Percentiles rank a stretch among this genome's conserved stretches.
Conservation (phyloP, 2,113 vertebrate genomes). For the Haplochromis burtoni region DNA sequence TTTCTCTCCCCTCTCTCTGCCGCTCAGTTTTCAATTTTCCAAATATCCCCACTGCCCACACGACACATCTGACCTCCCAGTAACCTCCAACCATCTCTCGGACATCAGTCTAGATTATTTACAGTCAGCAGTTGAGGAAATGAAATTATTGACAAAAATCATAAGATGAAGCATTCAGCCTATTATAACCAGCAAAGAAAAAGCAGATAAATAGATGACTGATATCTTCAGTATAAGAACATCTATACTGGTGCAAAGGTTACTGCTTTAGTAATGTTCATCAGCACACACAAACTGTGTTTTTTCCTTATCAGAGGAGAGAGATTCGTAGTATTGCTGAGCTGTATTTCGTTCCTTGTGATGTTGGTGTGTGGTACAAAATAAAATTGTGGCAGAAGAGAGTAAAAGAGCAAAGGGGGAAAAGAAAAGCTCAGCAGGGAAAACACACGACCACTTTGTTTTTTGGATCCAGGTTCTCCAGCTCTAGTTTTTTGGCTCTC, state of each 20-base stretch:
- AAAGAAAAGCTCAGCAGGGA: conserved; percentile 10
- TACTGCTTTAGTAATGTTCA: not conserved
- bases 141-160: not conserved
- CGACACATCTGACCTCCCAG: conserved; percentile 24
- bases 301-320: not conserved
- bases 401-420: not conserved
- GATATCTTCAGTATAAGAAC: not conserved
- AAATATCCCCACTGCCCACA: not conserved
- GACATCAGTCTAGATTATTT: not conserved
- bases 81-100: conserved; percentile 18
- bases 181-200: not conserved
- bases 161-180: not conserved
- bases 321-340: not conserved
- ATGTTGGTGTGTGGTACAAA: not conserved
- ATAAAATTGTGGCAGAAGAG: not conserved
- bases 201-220: not conserved
- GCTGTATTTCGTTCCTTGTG: not conserved
- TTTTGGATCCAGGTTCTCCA: conserved; percentile 56
- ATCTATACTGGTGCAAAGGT: not conserved
- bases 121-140: not conserved
- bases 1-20: not conserved
- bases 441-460: conserved; percentile 51
- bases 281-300: not conserved
- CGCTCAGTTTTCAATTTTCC: not conserved
- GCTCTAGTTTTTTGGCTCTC: conserved; percentile 22